A percentile compares a stretch with the other conserved stretches of the same genome.
Conservation (phyloP, 1,140 invertebrate genomes). For the Halictus rubicundus region DNA sequence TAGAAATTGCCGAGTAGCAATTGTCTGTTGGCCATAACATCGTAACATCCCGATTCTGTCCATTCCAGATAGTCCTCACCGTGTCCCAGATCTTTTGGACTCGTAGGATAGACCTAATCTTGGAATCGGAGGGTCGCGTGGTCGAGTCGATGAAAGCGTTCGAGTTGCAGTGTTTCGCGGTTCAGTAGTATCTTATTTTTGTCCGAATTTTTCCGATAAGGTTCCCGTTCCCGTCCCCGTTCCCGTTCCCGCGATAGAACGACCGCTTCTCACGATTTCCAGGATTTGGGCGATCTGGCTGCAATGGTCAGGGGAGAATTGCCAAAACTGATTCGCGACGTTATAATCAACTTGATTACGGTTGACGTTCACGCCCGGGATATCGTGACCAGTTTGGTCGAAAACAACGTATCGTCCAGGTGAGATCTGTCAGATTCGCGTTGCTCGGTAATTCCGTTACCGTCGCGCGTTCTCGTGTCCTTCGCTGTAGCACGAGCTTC, state of each 20-base stretch:
- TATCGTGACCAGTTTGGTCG: constrained; percentile 87
- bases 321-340: constrained; percentile 85
- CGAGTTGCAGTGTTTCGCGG: constrained; percentile 84
- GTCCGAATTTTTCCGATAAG: not conserved
- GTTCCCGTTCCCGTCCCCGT: too few relatives aligned
- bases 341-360: constrained; percentile 91
- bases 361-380: constrained; percentile 93
- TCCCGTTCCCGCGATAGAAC: not conserved
- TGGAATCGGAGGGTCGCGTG: constrained; percentile 79
- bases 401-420: constrained; percentile 83
- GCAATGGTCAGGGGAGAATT: constrained; percentile 88
- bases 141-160: constrained; percentile 84
- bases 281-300: constrained; percentile 90
- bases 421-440: constrained; percentile 65
- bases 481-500: constrained; percentile 85
- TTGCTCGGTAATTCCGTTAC: too few relatives aligned
- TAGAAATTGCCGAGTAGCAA: too few relatives aligned
- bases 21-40: too few relatives aligned
- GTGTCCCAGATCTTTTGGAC: constrained; percentile 95
- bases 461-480: too few relatives aligned
- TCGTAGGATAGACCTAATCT: constrained; percentile 86
- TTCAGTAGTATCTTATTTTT: constrained; percentile 64
- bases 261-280: not conserved
- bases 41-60: not conserved
- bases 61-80: constrained; percentile 85